Percentiles rank a stretch among this genome's conserved stretches.
Evolutionary conservation across 1,140 invertebrate species (phyloP).

Genomic region (Chrysopa pallens): DNA sequence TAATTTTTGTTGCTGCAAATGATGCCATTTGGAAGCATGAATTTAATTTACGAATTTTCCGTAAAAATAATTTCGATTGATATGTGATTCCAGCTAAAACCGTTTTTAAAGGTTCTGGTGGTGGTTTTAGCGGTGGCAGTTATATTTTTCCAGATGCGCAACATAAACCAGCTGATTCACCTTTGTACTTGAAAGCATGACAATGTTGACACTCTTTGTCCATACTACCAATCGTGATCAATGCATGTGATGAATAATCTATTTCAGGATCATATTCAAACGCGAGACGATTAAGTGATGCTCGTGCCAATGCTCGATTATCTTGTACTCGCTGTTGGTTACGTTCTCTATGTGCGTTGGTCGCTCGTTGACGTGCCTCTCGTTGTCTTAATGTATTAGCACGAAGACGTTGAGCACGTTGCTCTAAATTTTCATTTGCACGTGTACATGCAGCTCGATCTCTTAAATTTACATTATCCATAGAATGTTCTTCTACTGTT

Average conservation of each 20-base stretch:
- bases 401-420: slow-evolving; percentile 1
- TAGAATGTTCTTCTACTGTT: slow-evolving; percentile 1
- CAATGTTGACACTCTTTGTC: slow-evolving; percentile 2
- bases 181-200: too few relatives aligned
- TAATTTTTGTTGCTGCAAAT: too few relatives aligned
- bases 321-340: background rate
- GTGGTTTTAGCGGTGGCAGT: too few relatives aligned
- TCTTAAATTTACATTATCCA: slow-evolving; percentile 2
- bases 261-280: background rate
- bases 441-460: slow-evolving; percentile 1
- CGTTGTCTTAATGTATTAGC: slow-evolving; percentile 3
- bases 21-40: too few relatives aligned
- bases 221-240: slow-evolving; percentile 1
- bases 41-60: too few relatives aligned
- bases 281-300: slow-evolving; percentile 1
- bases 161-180: too few relatives aligned
- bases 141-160: too few relatives aligned
- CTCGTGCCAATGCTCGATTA: background rate
- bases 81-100: too few relatives aligned
- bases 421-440: slow-evolving; percentile 1
- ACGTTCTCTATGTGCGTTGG: slow-evolving; percentile 1
- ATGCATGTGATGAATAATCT: background rate
- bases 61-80: too few relatives aligned
- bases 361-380: slow-evolving; percentile 1
- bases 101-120: too few relatives aligned